These are phyloP conservation scores for Mercenaria mercenaria DNA, from an alignment of 1,140 invertebrate genomes.

Conservation along the genomic window DNA sequence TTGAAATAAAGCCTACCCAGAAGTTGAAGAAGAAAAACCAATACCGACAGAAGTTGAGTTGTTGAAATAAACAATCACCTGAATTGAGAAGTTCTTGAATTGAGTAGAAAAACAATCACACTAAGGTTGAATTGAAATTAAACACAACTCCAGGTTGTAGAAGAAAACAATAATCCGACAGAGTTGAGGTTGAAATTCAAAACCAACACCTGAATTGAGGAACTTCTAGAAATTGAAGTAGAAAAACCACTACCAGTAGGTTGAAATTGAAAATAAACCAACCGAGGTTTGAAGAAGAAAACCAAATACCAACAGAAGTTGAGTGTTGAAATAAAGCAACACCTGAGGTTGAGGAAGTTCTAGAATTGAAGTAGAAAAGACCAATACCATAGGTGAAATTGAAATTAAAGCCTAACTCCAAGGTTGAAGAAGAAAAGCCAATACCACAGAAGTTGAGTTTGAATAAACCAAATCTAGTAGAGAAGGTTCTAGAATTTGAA, in stretches of 20 bases:
- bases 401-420: background rate
- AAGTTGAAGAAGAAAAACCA: background rate
- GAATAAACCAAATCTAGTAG: no score
- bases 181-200: background rate
- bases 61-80: background rate
- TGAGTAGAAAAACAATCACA: background rate
- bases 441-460: background rate
- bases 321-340: background rate
- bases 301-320: background rate
- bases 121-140: background rate
- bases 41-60: slow-evolving; percentile 11
- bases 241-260: background rate
- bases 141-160: background rate
- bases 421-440: background rate
- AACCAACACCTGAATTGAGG: background rate
- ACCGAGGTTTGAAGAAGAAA: slow-evolving; percentile 18
- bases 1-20: background rate
- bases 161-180: background rate
- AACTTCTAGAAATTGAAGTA: background rate
- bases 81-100: background rate
- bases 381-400: background rate
- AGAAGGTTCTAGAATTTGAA: background rate
- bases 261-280: slow-evolving; percentile 21
- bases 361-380: no score
- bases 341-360: background rate